These are phyloP conservation scores for Antedon bifida DNA, from an alignment of 35 echinoderm and acorn worm species.

Conservation along the genomic window DNA sequence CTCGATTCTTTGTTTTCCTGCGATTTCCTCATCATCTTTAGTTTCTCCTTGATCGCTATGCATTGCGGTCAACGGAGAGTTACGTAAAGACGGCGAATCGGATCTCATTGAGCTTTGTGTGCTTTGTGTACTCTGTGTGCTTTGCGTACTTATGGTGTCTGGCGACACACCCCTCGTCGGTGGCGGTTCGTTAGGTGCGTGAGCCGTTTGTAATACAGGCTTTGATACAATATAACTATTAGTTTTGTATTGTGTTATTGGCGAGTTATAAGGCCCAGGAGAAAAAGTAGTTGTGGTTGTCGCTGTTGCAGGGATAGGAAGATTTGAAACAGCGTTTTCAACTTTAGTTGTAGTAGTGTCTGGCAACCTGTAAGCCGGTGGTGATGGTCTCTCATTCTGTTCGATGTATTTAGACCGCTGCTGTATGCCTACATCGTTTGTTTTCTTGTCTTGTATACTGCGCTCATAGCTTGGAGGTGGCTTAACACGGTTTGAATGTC, in stretches of 20 bases:
- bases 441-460: conserved; percentile 41
- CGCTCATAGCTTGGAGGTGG: conserved; percentile 81
- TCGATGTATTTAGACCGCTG: background rate
- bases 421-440: conserved; percentile 7
- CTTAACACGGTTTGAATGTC: conserved; percentile 7
- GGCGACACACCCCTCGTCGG: conserved; percentile 65
- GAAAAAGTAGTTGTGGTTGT: conserved; percentile 61
- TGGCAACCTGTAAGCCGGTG: background rate
- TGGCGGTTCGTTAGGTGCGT: conserved; percentile 72
- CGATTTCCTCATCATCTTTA: conserved; percentile 22
- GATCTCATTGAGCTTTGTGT: conserved; percentile 47
- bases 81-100: conserved; percentile 32
- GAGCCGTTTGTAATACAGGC: conserved; percentile 83
- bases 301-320: conserved; percentile 66
- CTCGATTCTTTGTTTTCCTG: conserved; percentile 69
- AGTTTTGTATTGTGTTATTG: conserved; percentile 45
- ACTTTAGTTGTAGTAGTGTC: background rate
- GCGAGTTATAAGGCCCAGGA: conserved; percentile 24
- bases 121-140: conserved; percentile 55
- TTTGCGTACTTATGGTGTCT: conserved; percentile 70
- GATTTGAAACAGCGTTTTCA: background rate
- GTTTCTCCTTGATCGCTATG: conserved; percentile 4
- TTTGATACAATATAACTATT: conserved; percentile 62
- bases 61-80: conserved; percentile 17
- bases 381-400: background rate